These are phyloP conservation scores for Eilema caniola DNA, from an alignment of 2,888 invertebrate genomes.

Conservation along the genomic window DNA sequence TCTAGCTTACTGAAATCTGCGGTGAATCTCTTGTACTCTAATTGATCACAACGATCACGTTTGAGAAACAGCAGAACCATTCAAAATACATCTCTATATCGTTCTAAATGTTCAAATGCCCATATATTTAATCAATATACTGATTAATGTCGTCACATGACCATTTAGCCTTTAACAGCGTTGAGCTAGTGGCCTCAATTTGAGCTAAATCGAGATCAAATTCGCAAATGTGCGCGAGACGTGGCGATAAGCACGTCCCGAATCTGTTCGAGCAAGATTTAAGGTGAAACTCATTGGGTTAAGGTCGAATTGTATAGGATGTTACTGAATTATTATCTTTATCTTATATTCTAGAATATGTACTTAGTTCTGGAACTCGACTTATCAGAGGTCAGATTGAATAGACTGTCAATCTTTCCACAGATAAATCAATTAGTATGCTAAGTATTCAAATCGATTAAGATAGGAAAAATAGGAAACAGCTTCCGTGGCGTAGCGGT, in stretches of 20 bases:
- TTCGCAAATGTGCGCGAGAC: constrained; percentile 26
- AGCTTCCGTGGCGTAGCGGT: too few species aligned
- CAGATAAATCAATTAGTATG: too few species aligned
- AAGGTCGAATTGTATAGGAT: constrained; percentile 10
- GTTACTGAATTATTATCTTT: background rate
- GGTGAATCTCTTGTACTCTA: too few species aligned
- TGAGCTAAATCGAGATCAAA: constrained; percentile 15
- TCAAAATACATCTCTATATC: background rate
- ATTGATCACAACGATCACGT: too few species aligned
- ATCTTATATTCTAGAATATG: too few species aligned
- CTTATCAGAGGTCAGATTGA: too few species aligned
- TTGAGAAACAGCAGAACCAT: too few species aligned
- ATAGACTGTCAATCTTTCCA: too few species aligned
- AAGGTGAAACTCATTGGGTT: background rate
- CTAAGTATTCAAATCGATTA: too few species aligned
- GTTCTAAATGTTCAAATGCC: constrained; percentile 1
- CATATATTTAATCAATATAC: constrained; percentile 5
- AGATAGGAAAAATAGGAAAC: too few species aligned
- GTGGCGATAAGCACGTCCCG: constrained; percentile 28
- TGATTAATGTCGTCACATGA: constrained; percentile 20
- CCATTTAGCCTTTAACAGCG: constrained; percentile 21
- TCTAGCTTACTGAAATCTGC: too few species aligned
- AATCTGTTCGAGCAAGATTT: background rate
- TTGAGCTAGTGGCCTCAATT: constrained; percentile 34
- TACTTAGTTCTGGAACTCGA: too few species aligned